Evolutionary conservation across 2,113 vertebrate species (phyloP), one percentile per base, ranked within the genome.

Genomic region (Nansenia antarctica): DNA sequence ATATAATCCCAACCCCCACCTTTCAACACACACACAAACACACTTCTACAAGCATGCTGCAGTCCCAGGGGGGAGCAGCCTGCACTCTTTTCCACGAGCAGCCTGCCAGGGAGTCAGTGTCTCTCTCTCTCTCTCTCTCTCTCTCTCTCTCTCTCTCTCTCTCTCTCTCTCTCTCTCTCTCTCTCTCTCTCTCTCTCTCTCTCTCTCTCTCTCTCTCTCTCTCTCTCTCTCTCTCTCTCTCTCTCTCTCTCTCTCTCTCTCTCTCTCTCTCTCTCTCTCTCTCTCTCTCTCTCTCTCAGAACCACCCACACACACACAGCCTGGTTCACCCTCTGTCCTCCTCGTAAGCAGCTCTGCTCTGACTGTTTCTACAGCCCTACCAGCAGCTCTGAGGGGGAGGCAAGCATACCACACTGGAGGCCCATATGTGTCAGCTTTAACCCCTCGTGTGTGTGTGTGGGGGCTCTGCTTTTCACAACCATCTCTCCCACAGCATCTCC

Each of bases 261-360:
- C n/a, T 67, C 39, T 65, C 61, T 31, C 73, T 64, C 37, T 64
- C 62, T 26, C 26, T 77, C 62, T 70, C 69, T 62, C 67, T 29
- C 53, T 67, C 69, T 39, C 59, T 22, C 53, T 31, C 37, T 49
- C 37, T 69, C 73, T 67, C 64, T 64, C 71, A 67, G 70, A 65
- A 88, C 85, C 83, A 78, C 88, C 86, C 89, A 89, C 89, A 84
- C 85, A 83, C 12, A 63, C 86, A 82, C 89, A 88, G 87, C 77
- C 87, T 85, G 85, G 82, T 73, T 87, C 76, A 35, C 84, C 85
- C 86, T 82, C 88, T 79, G 82, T 87, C 85, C 80, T 79, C 74
- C 70, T 69, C 69, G 64, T 60, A 69, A 58, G 73, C 30, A 78
- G 78, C 81, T 73, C 61, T 63, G 78, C 81, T 73, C 72, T 71